These are phyloP conservation scores for Gonatopus flavifemur DNA, from an alignment of 1,140 invertebrate genomes.

Conservation along the genomic window DNA sequence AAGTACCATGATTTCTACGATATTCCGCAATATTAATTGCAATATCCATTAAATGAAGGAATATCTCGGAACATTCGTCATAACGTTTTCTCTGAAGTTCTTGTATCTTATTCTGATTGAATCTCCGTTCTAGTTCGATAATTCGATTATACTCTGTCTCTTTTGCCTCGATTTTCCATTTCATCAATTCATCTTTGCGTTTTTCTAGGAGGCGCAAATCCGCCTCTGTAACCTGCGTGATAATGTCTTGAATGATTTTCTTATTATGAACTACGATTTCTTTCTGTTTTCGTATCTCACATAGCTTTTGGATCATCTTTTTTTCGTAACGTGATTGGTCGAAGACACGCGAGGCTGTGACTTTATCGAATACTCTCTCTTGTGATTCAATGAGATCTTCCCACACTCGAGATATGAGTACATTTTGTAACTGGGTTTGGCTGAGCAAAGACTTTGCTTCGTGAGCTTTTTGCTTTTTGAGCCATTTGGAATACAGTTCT, in stretches of 20 bases:
- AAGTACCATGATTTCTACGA: slow-evolving; percentile 43
- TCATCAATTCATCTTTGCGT: slow-evolving; percentile 51
- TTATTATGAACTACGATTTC: slow-evolving; percentile 59
- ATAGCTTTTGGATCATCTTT: slow-evolving; percentile 63
- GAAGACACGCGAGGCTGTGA: slow-evolving; percentile 59
- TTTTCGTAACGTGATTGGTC: slow-evolving; percentile 66
- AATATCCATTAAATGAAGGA: slow-evolving; percentile 59
- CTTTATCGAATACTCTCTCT: slow-evolving; percentile 54
- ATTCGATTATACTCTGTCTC: slow-evolving; percentile 59
- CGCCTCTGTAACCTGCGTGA: slow-evolving; percentile 51
- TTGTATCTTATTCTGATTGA: slow-evolving; percentile 48
- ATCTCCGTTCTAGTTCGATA: slow-evolving; percentile 55
- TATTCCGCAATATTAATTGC: slow-evolving; percentile 58
- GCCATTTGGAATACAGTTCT: slow-evolving; percentile 30
- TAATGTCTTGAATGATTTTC: slow-evolving; percentile 53
- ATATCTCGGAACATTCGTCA: slow-evolving; percentile 57
- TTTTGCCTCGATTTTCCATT: slow-evolving; percentile 50
- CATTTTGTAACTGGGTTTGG: slow-evolving; percentile 42
- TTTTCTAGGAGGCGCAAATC: slow-evolving; percentile 54
- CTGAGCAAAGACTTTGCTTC: slow-evolving; percentile 30
- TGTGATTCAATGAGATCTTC: slow-evolving; percentile 49
- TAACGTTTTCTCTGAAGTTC: slow-evolving; percentile 51
- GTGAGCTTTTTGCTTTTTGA: slow-evolving; percentile 29
- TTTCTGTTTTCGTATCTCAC: slow-evolving; percentile 61
- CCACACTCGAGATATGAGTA: slow-evolving; percentile 45